Base-by-base conservation (phyloP, 1,140 invertebrate species). In the Panonychus citri region DNA sequence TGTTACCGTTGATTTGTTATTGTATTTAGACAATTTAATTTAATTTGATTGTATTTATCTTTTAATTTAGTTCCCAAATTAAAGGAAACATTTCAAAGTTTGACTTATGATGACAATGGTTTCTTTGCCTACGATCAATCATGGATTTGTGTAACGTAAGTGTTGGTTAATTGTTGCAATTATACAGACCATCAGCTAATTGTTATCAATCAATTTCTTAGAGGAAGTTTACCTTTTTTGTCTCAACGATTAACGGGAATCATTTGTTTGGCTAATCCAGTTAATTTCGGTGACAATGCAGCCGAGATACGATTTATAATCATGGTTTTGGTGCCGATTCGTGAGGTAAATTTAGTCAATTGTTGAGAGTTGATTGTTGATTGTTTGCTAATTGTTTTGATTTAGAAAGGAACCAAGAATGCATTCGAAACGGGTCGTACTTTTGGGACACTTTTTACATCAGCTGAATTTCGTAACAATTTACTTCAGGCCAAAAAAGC, bases 401-500 rank as follows among this genome's bases (percentile, higher is more conserved):
- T 43, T n/a, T 26, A 51, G 49, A 51, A 51, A 57, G 54, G 53
- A 21, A 59, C 64, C 13, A 67, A 68, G 55, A 57, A 58, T 15
- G 58, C 66, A 8, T 55, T 61, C 34, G 66, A 67, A 58, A 65
- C 59, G 26, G 57, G 61, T 19, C 60, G 63, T 28, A 67, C 65
- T 5, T 66, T 67, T 57, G 58, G 40, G 10, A 65, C 66, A n/a
- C 53, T 67, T n/a, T 62, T 67, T 17, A 46, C 62, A 24, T 53
- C 61, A 53, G 15, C 59, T 12, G 15, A 26, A 4, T 51, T 65
- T 19, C 57, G 62, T 21, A 21, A 54, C 25, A 37, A 57, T 24
- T 51, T 67, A 15, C 28, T 56, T 12, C 24, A 54, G 21, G 55
- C 58, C 13, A 19, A 48, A 48, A 27, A 15, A 51, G 48, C 30